Conservation (phyloP, 1,140 invertebrate species). For the Caenorhabditis inopinata region DNA sequence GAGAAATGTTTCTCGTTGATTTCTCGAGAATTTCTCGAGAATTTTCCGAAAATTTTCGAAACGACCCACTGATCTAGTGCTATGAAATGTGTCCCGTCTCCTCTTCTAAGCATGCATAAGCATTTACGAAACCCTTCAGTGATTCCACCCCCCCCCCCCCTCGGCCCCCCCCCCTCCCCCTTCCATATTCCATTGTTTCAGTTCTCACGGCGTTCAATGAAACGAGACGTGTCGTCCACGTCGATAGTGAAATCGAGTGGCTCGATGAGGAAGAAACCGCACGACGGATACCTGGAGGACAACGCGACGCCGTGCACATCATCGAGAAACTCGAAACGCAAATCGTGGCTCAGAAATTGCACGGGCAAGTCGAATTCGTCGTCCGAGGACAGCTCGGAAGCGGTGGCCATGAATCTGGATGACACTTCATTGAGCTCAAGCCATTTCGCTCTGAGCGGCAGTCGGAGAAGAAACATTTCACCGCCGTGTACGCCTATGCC, state of each 20-base stretch:
- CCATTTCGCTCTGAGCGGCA: slow-evolving; percentile 13
- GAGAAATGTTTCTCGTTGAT: too few relatives aligned
- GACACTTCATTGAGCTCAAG: slow-evolving; percentile 36
- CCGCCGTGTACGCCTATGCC: slow-evolving; percentile 38
- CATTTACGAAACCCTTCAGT: too few relatives aligned
- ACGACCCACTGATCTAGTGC: too few relatives aligned
- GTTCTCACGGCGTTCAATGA: slow-evolving; percentile 35
- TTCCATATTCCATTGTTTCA: not conserved
- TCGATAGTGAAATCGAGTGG: slow-evolving; percentile 36
- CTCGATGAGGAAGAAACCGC: not conserved
- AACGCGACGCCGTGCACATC: not conserved
- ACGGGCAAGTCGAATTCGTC: slow-evolving; percentile 44
- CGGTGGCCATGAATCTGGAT: slow-evolving; percentile 45
- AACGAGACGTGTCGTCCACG: slow-evolving; percentile 29
- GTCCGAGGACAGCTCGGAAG: slow-evolving; percentile 44
- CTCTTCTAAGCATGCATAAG: too few relatives aligned
- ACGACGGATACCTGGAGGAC: slow-evolving; percentile 1
- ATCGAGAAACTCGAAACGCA: slow-evolving; percentile 61
- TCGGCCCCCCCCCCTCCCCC: too few relatives aligned
- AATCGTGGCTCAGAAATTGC: slow-evolving; percentile 48
- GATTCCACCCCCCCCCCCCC: too few relatives aligned
- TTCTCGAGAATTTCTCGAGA: too few relatives aligned
- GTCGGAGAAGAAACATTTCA: slow-evolving; percentile 26
- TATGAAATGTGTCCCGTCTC: too few relatives aligned
- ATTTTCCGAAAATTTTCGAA: too few relatives aligned